Evolutionary conservation across 2,113 vertebrate species (phyloP).

Genomic region (Ailuropoda melanoleuca): DNA sequence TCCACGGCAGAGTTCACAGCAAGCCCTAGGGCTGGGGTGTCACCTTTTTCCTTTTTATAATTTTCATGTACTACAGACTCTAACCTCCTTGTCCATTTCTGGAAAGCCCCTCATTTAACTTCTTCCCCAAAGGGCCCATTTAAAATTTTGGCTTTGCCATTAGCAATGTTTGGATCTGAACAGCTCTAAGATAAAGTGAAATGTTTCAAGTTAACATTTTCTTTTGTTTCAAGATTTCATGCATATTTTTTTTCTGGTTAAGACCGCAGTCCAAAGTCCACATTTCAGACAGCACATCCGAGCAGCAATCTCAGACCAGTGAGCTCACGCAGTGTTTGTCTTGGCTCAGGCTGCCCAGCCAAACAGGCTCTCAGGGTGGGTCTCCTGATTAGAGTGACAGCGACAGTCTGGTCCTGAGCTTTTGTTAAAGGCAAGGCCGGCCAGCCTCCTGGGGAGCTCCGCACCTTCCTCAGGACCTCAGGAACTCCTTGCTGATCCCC

Average conservation of each 20-base stretch:
- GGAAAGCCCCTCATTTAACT: background rate
- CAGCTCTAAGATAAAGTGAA: background rate
- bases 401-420: accelerated
- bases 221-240: conserved; percentile 39
- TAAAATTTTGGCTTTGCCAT: background rate
- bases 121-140: conserved; percentile 36
- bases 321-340: conserved; percentile 6
- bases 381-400: background rate
- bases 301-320: background rate
- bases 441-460: background rate
- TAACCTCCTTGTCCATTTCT: conserved; percentile 4
- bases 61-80: background rate
- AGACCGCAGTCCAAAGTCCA: conserved; percentile 16
- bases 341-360: conserved; percentile 41
- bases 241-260: background rate
- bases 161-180: background rate
- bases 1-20: background rate
- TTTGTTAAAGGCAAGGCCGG: background rate
- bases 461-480: background rate
- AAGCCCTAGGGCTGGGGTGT: background rate
- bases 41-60: background rate
- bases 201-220: conserved; percentile 19
- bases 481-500: background rate
- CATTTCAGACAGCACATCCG: background rate
- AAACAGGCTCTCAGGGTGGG: background rate